phyloP scores from a whole-genome alignment of 2,888 invertebrate genomes.

The Frankliniella fusca region DNA sequence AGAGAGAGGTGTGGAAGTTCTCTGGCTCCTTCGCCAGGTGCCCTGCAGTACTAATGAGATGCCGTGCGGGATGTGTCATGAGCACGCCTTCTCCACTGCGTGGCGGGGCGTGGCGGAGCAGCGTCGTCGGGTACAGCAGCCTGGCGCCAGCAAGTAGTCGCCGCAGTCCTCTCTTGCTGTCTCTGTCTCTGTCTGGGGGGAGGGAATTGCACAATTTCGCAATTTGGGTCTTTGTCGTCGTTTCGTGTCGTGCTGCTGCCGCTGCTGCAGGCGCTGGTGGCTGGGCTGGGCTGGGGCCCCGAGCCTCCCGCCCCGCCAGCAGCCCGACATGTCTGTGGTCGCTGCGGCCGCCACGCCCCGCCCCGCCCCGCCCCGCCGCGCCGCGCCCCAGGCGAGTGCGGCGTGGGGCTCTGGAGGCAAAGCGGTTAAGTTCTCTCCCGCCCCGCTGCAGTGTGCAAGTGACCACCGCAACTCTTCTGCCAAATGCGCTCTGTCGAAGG shows the following conservation, averaged over 20 bases:
- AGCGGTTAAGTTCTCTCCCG: too few species aligned
- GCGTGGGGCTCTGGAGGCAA: neutral
- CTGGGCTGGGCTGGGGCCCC: neutral
- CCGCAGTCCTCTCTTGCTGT: too few species aligned
- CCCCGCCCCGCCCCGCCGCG: neutral
- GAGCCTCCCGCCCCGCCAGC: too few species aligned
- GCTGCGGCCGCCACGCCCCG: neutral
- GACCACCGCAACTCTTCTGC: too few species aligned
- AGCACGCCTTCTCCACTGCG: neutral
- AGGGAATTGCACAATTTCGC: constrained; percentile 12
- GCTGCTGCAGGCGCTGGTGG: neutral
- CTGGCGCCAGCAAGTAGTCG: too few species aligned
- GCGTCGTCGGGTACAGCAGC: too few species aligned
- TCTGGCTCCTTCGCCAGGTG: neutral
- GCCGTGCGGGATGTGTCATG: constrained; percentile 20
- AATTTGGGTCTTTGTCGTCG: constrained; percentile 21
- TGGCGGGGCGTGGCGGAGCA: too few species aligned
- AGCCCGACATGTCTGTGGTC: neutral
- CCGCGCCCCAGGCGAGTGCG: neutral
- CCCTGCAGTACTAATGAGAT: neutral
- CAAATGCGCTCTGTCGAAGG: too few species aligned
- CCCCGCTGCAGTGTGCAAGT: too few species aligned
- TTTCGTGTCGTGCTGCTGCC: neutral
- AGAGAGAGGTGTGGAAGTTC: too few species aligned
- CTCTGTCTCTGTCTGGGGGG: neutral